Percentiles rank a stretch among this genome's conserved stretches.
These are phyloP conservation scores for Lasioglossum baleicum DNA, from an alignment of 1,140 invertebrate species.

Conservation along the genomic window DNA sequence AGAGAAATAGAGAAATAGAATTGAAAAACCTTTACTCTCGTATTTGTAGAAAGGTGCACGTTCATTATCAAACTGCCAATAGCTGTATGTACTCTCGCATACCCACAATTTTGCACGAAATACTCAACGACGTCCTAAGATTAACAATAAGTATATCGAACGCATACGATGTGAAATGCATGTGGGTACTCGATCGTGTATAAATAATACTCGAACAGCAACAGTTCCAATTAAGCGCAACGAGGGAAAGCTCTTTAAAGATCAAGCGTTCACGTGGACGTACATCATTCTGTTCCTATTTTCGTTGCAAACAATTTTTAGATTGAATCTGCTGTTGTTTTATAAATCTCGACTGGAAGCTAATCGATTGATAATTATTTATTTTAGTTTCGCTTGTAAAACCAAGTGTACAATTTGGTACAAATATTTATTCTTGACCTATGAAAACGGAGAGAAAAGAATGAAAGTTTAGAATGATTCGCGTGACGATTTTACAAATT, in stretches of 20 bases:
- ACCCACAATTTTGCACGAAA: constrained; percentile 45
- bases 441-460: no score
- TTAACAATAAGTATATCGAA: constrained; percentile 45
- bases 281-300: no score
- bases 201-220: background rate
- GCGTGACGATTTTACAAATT: no score
- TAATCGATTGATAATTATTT: no score
- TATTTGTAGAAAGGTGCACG: constrained; percentile 52
- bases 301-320: no score
- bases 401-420: no score
- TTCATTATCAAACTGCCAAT: constrained; percentile 57
- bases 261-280: no score
- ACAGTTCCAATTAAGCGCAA: background rate
- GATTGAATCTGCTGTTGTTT: no score
- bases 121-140: constrained; percentile 50
- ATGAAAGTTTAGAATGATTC: no score
- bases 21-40: constrained; percentile 42
- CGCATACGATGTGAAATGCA: constrained; percentile 16
- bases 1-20: constrained; percentile 35
- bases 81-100: constrained; percentile 43
- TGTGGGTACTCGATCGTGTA: background rate
- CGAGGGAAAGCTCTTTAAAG: background rate
- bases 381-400: no score
- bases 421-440: background rate
- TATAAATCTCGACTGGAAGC: no score